phyloP scores from a whole-genome alignment of 30 jellyfish, hydroid and myxozoan species.

The Hydractinia echinata region DNA sequence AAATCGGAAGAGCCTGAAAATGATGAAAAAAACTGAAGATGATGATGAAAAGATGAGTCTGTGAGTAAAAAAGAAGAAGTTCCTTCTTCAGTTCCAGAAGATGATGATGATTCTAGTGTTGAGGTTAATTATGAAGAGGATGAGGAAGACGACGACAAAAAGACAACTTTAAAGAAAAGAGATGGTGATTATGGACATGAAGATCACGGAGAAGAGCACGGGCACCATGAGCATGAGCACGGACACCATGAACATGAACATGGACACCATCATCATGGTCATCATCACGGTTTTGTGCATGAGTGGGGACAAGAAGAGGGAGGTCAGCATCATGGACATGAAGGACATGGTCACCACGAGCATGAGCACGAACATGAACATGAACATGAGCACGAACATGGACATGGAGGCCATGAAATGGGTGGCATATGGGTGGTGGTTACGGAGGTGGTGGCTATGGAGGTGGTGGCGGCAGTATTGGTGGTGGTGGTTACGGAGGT shows the following conservation, averaged over 20 bases:
- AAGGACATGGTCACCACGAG: conserved; percentile 90
- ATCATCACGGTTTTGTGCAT: conserved; percentile 43
- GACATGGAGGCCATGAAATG: conserved; percentile 42
- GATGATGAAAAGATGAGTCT: conserved; percentile 10
- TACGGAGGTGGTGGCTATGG: conserved; percentile 41
- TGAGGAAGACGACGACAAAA: conserved; percentile 17
- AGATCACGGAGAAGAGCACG: conserved; percentile 79
- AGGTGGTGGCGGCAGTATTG: conserved; percentile 76
- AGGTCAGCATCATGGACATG: conserved; percentile 48
- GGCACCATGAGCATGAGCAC: conserved; percentile 50
- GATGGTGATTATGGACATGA: conserved; percentile 22
- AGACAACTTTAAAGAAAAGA: background rate
- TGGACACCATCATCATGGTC: conserved; percentile 47
- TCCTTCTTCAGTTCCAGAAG: background rate
- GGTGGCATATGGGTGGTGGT: conserved; percentile 39
- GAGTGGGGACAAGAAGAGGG: conserved; percentile 51
- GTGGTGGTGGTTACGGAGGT: conserved; percentile 60
- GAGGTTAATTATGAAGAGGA: background rate
- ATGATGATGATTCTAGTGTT: conserved; percentile 8
- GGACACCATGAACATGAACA: conserved; percentile 84
- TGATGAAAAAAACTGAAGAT: background rate
- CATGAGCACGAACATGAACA: conserved; percentile 96
- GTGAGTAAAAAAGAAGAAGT: background rate
- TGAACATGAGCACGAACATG: conserved; percentile 87
- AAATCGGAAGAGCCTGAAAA: background rate